A percentile compares a stretch with the other conserved stretches of the same genome.
Evolutionary conservation across 1,140 invertebrate species (phyloP).

Genomic region (Araneus ventricosus): DNA sequence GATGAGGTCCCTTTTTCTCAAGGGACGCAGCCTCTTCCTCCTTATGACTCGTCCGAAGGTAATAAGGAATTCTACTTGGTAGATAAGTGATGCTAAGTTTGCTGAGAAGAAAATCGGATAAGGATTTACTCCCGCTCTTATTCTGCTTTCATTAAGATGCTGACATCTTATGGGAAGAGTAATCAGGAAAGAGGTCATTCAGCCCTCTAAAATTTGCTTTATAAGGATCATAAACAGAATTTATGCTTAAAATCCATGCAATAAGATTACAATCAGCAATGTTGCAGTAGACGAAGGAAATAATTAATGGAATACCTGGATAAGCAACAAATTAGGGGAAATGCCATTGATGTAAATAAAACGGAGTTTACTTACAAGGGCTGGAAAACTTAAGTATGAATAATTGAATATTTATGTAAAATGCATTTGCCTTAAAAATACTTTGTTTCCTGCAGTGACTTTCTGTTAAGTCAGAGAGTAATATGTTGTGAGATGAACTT

Average conservation of each 20-base stretch:
- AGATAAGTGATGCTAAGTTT: slow-evolving; percentile 51
- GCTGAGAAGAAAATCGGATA: slow-evolving; percentile 40
- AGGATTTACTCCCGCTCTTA: slow-evolving; percentile 38
- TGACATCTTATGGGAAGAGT: slow-evolving; percentile 33
- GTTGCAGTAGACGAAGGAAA: background rate
- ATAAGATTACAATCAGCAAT: background rate
- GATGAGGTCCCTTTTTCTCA: slow-evolving; percentile 18
- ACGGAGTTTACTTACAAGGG: too few species aligned
- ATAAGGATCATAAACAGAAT: background rate
- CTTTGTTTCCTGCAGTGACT: too few species aligned
- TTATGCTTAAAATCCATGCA: background rate
- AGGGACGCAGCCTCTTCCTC: background rate
- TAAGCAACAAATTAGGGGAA: background rate
- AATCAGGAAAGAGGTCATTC: slow-evolving; percentile 29
- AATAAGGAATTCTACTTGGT: slow-evolving; percentile 51
- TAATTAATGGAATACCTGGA: slow-evolving; percentile 1
- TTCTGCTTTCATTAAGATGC: slow-evolving; percentile 49
- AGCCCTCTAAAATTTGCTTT: slow-evolving; percentile 38
- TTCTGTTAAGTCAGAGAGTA: too few species aligned
- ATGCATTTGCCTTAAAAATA: too few species aligned
- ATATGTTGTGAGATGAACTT: too few species aligned
- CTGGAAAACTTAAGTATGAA: background rate
- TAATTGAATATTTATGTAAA: background rate
- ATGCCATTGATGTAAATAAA: too few species aligned
- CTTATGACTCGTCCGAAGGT: slow-evolving; percentile 46